Evolutionary conservation across 2,113 vertebrate genomes (phyloP), one percentile per base, ranked within the genome.

Genomic region (Oncorhynchus keta): DNA sequence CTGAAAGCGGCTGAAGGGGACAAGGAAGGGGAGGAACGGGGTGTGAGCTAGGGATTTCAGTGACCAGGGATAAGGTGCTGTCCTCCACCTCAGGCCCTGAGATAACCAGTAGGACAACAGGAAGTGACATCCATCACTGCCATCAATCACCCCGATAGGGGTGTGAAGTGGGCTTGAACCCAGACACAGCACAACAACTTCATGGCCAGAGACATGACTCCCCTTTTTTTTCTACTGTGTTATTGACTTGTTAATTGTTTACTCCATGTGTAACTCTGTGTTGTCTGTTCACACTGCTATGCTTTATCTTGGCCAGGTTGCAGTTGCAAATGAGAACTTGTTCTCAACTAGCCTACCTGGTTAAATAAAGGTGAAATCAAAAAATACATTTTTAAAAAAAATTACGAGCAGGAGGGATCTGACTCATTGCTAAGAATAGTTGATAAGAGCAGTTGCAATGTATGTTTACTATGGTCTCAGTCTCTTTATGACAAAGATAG

Each of bases 91-190:
- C 76, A 78, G 67, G 76, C 55, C 79, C 67, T 62, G 24, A 85
- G 87, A 87, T 85, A 87, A 73, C 77, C 49, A 77, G 84, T 70
- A 78, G 76, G 66, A 79, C 79, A 77, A 81, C 75, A 91, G 83
- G 84, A 90, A 90, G 83, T 83, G 35, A 20, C 81, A 82, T 85
- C 77, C 68, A 81, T 74, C 59, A 67, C 68, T 57, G 79, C 81
- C 68, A 22, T 30, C 75, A 13, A 55, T 55, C 49, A 55, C 49
- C 14, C 12, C 14, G 72, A 59, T n/a, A n/a, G n/a, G n/a, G 66
- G 80, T 1, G 76, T 66, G 78, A 86, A 77, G 55, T 4, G 26
- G 68, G 78, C 72, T 77, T 55, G 59, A 66, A 79, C 32, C 51
- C 67, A 35, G 75, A 79, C 26, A 51, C 64, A 35, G 7, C 8